A percentile compares a stretch with the other conserved stretches of the same genome.
Conservation (phyloP, 2,113 vertebrate species). For the Hymenochirus boettgeri region DNA sequence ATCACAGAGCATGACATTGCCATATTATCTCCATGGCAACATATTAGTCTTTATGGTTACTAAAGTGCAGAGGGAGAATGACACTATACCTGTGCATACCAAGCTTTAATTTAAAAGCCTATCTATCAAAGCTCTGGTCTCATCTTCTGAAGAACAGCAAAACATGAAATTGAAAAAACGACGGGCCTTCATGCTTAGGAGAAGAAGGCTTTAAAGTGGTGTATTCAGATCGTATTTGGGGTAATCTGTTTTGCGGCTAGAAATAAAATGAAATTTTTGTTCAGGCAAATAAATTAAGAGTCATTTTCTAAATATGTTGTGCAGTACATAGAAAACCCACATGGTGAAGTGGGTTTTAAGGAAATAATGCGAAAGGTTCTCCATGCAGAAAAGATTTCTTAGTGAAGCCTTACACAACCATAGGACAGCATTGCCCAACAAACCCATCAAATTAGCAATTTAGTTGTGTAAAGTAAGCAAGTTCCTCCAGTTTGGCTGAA, state of each 20-base stretch:
- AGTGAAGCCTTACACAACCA: too few relatives aligned
- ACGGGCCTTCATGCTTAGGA: constrained; percentile 25
- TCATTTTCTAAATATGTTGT: too few relatives aligned
- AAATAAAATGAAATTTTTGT: too few relatives aligned
- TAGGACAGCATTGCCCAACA: too few relatives aligned
- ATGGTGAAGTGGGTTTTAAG: too few relatives aligned
- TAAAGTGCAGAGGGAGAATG: constrained; percentile 39
- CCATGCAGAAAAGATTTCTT: too few relatives aligned
- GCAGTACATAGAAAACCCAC: too few relatives aligned
- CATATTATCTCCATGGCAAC: constrained; percentile 58
- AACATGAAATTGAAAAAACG: constrained; percentile 24
- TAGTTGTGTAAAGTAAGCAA: too few relatives aligned
- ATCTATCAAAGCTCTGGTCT: constrained; percentile 4
- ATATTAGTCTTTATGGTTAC: constrained; percentile 50
- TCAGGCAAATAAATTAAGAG: too few relatives aligned
- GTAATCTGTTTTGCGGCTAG: neutral
- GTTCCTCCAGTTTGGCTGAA: too few relatives aligned
- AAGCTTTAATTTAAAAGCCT: constrained; percentile 59
- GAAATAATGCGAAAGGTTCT: too few relatives aligned
- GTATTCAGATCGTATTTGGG: neutral
- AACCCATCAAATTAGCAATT: too few relatives aligned
- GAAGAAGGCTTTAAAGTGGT: neutral
- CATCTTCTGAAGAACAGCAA: constrained; percentile 12
- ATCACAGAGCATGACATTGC: constrained; percentile 39
- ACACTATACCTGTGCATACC: constrained; percentile 48